phyloP scores from a whole-genome alignment of 1,140 invertebrate genomes.

The Marisa cornuarietis region DNA sequence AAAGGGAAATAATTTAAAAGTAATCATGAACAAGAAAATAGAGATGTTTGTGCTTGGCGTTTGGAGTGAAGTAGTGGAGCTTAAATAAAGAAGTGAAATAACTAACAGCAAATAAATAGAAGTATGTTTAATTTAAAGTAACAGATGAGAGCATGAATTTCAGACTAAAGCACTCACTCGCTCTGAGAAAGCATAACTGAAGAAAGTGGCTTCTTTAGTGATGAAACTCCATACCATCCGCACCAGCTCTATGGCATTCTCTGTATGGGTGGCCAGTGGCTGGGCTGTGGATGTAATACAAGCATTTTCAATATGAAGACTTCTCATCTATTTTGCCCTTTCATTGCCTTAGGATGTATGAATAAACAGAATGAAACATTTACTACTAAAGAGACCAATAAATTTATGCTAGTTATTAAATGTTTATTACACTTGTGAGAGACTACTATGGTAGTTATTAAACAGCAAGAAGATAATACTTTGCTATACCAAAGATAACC shows the following conservation, averaged over 20 bases:
- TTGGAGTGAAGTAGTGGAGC: neutral
- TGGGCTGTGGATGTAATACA: slow-evolving; percentile 47
- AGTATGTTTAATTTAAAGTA: too few relatives aligned
- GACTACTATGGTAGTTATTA: too few relatives aligned
- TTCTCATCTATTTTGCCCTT: neutral
- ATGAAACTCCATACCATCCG: slow-evolving; percentile 73
- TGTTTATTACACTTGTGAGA: too few relatives aligned
- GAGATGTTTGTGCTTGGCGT: neutral
- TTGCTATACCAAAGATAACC: too few relatives aligned
- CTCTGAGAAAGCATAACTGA: slow-evolving; percentile 68
- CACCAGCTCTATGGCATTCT: slow-evolving; percentile 72
- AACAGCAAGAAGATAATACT: too few relatives aligned
- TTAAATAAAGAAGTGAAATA: too few relatives aligned
- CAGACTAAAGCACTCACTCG: slow-evolving; percentile 39
- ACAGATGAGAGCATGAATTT: too few relatives aligned
- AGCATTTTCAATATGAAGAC: neutral
- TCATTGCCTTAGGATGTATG: neutral
- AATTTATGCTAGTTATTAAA: too few relatives aligned
- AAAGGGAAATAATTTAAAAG: too few relatives aligned
- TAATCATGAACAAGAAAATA: neutral
- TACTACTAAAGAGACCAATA: too few relatives aligned
- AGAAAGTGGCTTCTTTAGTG: slow-evolving; percentile 69
- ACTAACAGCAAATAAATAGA: neutral
- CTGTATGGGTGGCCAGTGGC: slow-evolving; percentile 49
- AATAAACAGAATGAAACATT: too few relatives aligned